phyloP scores from a whole-genome alignment of 2,888 invertebrate species.

The Rutpela maculata region DNA sequence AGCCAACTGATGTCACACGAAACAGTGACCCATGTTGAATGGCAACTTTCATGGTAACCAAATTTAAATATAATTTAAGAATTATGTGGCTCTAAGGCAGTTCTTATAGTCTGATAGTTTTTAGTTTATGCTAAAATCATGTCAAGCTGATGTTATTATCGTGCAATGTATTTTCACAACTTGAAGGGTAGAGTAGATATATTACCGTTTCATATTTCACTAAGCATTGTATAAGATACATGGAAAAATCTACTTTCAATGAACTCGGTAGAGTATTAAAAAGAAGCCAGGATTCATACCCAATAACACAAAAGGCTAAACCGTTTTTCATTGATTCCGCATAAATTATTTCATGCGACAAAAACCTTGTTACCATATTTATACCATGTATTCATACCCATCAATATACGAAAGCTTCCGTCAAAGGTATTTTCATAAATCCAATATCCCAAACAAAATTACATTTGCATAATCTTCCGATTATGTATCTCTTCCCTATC shows the following conservation, averaged over 20 bases:
- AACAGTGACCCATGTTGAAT: no score
- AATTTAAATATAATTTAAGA: no score
- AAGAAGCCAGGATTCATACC: conserved; percentile 20
- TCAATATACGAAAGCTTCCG: conserved; percentile 66
- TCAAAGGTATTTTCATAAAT: conserved; percentile 72
- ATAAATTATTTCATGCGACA: conserved; percentile 49
- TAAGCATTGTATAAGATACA: not conserved
- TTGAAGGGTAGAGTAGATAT: not conserved
- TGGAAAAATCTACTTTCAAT: conserved; percentile 25
- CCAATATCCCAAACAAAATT: conserved; percentile 74
- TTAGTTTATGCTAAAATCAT: no score
- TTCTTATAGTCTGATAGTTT: no score
- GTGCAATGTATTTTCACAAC: not conserved
- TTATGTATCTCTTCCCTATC: conserved; percentile 64
- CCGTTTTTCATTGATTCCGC: conserved; percentile 39
- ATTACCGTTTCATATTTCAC: not conserved
- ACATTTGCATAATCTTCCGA: conserved; percentile 74
- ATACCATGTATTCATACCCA: conserved; percentile 63
- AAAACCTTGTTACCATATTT: conserved; percentile 60
- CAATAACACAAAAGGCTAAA: conserved; percentile 30
- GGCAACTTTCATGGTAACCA: no score
- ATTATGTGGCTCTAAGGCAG: no score
- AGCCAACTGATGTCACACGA: no score
- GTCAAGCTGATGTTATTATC: no score
- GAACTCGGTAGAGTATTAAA: conserved; percentile 25